Evolutionary conservation across 2,888 invertebrate genomes (phyloP).

Genomic region (Anoplius nigerrimus): DNA sequence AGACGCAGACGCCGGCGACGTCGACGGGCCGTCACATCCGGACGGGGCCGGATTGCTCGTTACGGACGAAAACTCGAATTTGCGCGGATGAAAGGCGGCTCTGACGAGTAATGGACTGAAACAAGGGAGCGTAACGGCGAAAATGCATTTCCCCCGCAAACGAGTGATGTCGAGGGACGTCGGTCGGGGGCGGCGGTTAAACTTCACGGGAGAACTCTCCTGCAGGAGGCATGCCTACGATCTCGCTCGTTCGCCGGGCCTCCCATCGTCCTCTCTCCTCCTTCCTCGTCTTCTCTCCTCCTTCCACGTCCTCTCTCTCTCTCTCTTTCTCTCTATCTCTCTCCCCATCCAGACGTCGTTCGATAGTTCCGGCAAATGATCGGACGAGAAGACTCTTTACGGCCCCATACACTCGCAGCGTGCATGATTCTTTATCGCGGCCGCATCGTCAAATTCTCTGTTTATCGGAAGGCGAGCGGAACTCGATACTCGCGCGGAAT

Average conservation of each 20-base stretch:
- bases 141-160: slow-evolving; percentile 2
- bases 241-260: neutral
- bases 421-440: no score
- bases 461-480: no score
- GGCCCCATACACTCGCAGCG: no score
- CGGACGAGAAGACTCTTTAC: no score
- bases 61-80: slow-evolving; percentile 50
- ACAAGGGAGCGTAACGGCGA: slow-evolving; percentile 4
- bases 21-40: slow-evolving; percentile 24
- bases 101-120: slow-evolving; percentile 14
- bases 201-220: neutral
- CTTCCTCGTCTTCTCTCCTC: no score
- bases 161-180: neutral
- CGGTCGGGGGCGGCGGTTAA: slow-evolving; percentile 4
- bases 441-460: no score
- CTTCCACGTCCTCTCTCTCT: no score
- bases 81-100: slow-evolving; percentile 32
- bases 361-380: no score
- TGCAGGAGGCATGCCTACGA: neutral
- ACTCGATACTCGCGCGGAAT: no score
- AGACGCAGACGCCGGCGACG: neutral
- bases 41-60: slow-evolving; percentile 40
- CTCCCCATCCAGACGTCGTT: no score
- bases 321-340: no score
- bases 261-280: no score